These are phyloP conservation scores for Ivindomyrus marchei DNA, from an alignment of 2,113 vertebrate species.

Conservation along the genomic window DNA sequence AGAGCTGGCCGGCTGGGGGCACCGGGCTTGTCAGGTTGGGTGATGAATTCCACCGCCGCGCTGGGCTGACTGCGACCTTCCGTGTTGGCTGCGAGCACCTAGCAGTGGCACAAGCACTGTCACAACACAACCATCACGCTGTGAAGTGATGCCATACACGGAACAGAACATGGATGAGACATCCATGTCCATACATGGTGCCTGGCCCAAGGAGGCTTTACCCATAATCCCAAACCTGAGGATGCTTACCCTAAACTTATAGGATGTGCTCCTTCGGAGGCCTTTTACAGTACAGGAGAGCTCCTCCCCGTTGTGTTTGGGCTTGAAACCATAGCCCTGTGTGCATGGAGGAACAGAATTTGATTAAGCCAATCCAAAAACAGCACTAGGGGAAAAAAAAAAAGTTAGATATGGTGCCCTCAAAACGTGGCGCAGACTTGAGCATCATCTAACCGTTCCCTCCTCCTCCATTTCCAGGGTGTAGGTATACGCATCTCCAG, in stretches of 20 bases:
- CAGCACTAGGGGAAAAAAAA: background rate
- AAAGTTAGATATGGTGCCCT: background rate
- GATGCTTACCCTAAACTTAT: slow-evolving; percentile 68
- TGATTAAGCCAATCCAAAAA: background rate
- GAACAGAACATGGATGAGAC: background rate
- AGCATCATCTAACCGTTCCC: slow-evolving; percentile 56
- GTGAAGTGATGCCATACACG: background rate
- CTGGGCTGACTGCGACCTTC: slow-evolving; percentile 68
- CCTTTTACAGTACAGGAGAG: slow-evolving; percentile 63
- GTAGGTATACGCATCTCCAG: slow-evolving; percentile 57
- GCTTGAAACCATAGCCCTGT: slow-evolving; percentile 66
- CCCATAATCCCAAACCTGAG: background rate
- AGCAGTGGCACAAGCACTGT: background rate
- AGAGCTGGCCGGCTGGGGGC: slow-evolving; percentile 51
- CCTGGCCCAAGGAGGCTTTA: slow-evolving; percentile 31
- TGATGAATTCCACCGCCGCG: slow-evolving; percentile 61
- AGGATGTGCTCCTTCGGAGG: slow-evolving; percentile 64
- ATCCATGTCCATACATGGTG: background rate
- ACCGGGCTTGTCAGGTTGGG: slow-evolving; percentile 64
- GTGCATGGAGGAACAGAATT: background rate
- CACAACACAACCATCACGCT: background rate
- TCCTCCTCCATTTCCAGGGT: slow-evolving; percentile 68
- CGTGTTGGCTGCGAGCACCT: slow-evolving; percentile 65
- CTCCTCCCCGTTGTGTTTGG: slow-evolving; percentile 68
- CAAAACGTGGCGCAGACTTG: background rate